These are phyloP conservation scores for Cottoperca gobio DNA, from an alignment of 2,797 vertebrate species.

Conservation along the genomic window DNA sequence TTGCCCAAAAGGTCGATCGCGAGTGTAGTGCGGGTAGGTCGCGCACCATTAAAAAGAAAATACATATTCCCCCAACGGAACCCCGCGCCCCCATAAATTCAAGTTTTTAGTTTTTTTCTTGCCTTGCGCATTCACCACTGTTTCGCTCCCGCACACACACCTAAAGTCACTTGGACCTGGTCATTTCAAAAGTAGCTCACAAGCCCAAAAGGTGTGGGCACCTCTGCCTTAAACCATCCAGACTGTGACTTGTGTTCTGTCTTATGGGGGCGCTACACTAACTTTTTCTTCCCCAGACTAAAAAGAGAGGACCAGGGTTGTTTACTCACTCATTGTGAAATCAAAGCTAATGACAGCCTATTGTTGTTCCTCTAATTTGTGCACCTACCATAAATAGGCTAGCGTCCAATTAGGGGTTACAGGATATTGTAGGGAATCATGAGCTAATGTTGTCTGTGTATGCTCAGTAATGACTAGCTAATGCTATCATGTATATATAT, in stretches of 20 bases:
- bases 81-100: too few relatives aligned
- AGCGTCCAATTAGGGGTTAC: conserved; percentile 61
- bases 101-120: too few relatives aligned
- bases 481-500: conserved; percentile 77
- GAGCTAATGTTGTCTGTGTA: conserved; percentile 66
- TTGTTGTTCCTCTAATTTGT: conserved; percentile 56
- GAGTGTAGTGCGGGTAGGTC: too few relatives aligned
- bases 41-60: too few relatives aligned
- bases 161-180: too few relatives aligned
- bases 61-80: too few relatives aligned
- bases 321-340: conserved; percentile 45
- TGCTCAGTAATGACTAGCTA: conserved; percentile 78
- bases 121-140: too few relatives aligned
- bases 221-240: background rate
- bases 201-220: too few relatives aligned
- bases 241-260: background rate
- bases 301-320: conserved; percentile 8
- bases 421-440: conserved; percentile 52
- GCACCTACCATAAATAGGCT: conserved; percentile 46
- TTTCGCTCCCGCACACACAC: too few relatives aligned
- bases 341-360: conserved; percentile 47
- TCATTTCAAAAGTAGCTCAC: too few relatives aligned
- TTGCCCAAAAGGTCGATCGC: too few relatives aligned
- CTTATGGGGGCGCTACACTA: conserved; percentile 1
- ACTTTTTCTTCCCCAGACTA: conserved; percentile 4